Percentiles rank a stretch among this genome's conserved stretches.
Conservation (phyloP, 2,113 vertebrate genomes). For the Furnarius figulus region DNA sequence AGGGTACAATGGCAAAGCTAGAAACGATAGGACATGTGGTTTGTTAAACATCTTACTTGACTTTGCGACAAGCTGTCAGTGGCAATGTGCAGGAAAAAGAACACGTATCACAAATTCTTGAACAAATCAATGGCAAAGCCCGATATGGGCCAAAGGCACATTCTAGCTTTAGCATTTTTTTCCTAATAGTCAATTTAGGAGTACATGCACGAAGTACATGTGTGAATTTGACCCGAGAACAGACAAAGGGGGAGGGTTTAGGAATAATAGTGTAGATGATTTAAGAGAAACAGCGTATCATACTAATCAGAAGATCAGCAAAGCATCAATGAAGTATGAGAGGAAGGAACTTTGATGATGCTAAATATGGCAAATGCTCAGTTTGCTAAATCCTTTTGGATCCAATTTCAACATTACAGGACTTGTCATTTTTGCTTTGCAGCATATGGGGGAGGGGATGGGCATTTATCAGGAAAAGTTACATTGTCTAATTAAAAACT, state of each 20-base stretch:
- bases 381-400: constrained; percentile 84
- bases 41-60: constrained; percentile 73
- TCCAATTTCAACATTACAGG: constrained; percentile 79
- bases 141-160: neutral
- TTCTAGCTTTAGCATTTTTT: neutral
- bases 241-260: constrained; percentile 44
- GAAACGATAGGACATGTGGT: constrained; percentile 54
- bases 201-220: neutral
- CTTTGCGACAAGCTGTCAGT: constrained; percentile 55
- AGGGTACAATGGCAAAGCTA: constrained; percentile 51
- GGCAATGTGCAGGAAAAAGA: constrained; percentile 21
- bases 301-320: constrained; percentile 83
- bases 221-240: neutral
- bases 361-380: constrained; percentile 85
- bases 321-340: constrained; percentile 81
- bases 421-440: constrained; percentile 56
- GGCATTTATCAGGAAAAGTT: constrained; percentile 57
- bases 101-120: constrained; percentile 21
- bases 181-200: neutral
- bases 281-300: constrained; percentile 75
- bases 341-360: constrained; percentile 84
- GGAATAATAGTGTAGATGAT: constrained; percentile 29
- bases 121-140: constrained; percentile 27
- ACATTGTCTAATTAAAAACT: constrained; percentile 10
- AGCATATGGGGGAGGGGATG: neutral